phyloP scores from a whole-genome alignment of 2,113 vertebrate genomes.

The Oxygymnocypris stewartii region DNA sequence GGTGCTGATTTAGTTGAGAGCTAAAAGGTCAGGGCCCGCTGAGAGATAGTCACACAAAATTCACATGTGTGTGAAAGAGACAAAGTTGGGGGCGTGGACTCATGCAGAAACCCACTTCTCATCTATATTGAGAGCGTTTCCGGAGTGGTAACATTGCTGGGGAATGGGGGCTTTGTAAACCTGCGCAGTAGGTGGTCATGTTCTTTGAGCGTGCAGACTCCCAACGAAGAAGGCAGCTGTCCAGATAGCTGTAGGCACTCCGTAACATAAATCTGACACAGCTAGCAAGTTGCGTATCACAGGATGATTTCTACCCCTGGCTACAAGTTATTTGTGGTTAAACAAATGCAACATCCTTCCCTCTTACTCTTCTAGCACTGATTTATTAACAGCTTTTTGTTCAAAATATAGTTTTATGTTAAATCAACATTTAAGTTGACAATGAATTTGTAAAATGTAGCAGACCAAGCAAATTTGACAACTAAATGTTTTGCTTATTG shows the following conservation, averaged over 20 bases:
- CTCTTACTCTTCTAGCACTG: not conserved
- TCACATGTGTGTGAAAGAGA: not conserved
- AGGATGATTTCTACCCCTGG: not conserved
- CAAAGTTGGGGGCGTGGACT: conserved; percentile 12
- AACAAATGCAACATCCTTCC: not conserved
- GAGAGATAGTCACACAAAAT: conserved; percentile 37
- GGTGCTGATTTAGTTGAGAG: conserved; percentile 54
- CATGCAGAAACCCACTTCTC: conserved; percentile 23
- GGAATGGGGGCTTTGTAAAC: conserved; percentile 4
- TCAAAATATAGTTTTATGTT: not conserved
- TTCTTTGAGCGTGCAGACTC: conserved; percentile 40
- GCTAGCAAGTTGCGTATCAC: not conserved
- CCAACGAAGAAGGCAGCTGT: conserved; percentile 49
- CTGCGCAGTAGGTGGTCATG: conserved; percentile 31
- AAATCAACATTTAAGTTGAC: no score
- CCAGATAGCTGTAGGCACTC: conserved; percentile 35
- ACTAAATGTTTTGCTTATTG: not conserved
- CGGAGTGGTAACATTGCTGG: not conserved
- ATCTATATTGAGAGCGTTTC: not conserved
- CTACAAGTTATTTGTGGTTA: not conserved
- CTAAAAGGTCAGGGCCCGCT: conserved; percentile 54
- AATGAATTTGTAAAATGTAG: not conserved
- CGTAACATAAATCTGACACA: conserved; percentile 33
- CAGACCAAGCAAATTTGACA: not conserved
- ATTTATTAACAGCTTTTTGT: not conserved